Percentiles rank a stretch among this genome's conserved stretches.
phyloP scores from a whole-genome alignment of 2,113 vertebrate genomes.

The Holacanthus passer region DNA sequence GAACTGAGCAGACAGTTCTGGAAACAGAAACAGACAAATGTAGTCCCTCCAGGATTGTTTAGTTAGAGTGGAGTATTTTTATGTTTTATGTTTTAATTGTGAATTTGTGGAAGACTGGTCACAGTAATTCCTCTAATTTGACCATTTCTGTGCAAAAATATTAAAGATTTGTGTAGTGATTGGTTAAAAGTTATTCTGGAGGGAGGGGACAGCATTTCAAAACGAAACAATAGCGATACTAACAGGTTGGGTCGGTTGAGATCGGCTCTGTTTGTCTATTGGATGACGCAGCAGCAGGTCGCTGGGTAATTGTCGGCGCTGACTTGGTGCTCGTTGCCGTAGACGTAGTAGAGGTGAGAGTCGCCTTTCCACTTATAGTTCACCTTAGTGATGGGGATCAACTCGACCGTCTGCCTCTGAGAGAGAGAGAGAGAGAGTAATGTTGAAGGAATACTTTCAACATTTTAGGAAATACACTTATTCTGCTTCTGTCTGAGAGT shows the following conservation, averaged over 20 bases:
- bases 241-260: not conserved
- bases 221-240: not conserved
- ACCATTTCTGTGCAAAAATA: not conserved
- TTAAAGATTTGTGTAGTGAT: not conserved
- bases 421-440: not conserved
- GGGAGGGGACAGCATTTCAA: not conserved
- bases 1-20: not conserved
- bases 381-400: slow-evolving; percentile 86
- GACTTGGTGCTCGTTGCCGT: slow-evolving; percentile 84
- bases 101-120: not conserved
- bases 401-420: slow-evolving; percentile 86
- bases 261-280: slow-evolving; percentile 40
- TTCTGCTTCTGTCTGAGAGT: not conserved
- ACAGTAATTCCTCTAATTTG: not conserved
- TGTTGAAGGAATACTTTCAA: not conserved
- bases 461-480: not conserved
- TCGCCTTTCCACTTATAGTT: slow-evolving; percentile 84
- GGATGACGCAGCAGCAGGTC: slow-evolving; percentile 84
- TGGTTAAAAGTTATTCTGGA: not conserved
- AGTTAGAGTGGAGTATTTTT: not conserved
- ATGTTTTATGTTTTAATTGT: not conserved
- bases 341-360: slow-evolving; percentile 78
- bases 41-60: not conserved
- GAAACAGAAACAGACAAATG: not conserved
- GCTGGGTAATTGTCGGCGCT: slow-evolving; percentile 80